These are phyloP conservation scores for Chauna torquata DNA, from an alignment of 2,113 vertebrate genomes.

Conservation along the genomic window DNA sequence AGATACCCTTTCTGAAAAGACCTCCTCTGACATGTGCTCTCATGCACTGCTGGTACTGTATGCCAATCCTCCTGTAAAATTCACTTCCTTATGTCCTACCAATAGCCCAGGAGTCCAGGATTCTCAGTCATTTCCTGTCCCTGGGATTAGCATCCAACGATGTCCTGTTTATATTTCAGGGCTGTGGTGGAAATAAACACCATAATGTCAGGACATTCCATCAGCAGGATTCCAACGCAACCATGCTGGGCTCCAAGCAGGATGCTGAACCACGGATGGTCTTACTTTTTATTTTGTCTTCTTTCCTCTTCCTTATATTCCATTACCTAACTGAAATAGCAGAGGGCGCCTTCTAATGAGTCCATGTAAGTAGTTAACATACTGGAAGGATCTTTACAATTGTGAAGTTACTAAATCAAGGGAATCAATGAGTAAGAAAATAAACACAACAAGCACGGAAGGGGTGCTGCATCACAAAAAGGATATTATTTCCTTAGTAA, in stretches of 20 bases:
- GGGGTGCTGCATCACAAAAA: background rate
- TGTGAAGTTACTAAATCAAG: background rate
- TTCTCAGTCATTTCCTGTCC: constrained; percentile 18
- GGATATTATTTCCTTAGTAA: background rate
- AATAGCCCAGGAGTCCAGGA: background rate
- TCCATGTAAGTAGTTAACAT: background rate
- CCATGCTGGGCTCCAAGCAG: constrained; percentile 5
- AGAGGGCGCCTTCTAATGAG: background rate
- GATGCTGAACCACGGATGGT: constrained; percentile 14
- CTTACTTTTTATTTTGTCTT: background rate
- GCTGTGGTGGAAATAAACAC: constrained; percentile 56
- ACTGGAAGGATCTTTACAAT: background rate
- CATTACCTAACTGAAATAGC: background rate
- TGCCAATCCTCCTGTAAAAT: background rate
- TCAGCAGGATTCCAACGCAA: constrained; percentile 22
- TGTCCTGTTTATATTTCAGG: constrained; percentile 44
- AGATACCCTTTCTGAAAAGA: background rate
- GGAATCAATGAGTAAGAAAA: background rate
- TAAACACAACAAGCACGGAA: background rate
- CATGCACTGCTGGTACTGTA: background rate
- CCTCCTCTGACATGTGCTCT: background rate
- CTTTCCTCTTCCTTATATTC: background rate
- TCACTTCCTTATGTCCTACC: background rate
- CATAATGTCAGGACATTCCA: constrained; percentile 36
- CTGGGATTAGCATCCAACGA: constrained; percentile 29